Evolutionary conservation across 1,140 invertebrate species (phyloP).

Genomic region (Anoplolepis gracilipes): DNA sequence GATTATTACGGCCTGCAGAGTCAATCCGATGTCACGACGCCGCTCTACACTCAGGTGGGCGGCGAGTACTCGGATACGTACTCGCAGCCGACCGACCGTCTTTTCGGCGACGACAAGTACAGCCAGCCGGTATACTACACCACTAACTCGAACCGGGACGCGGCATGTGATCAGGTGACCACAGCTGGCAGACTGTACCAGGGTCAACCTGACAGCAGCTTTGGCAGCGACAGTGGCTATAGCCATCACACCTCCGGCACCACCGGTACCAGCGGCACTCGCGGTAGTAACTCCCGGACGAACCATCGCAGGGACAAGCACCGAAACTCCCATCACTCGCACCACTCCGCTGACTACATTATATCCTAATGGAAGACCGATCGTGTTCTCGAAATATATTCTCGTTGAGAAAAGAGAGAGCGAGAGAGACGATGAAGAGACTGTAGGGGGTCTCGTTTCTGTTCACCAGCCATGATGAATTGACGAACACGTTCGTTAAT

Average conservation of each 20-base stretch:
- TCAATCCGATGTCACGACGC: slow-evolving; percentile 70
- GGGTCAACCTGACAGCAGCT: slow-evolving; percentile 86
- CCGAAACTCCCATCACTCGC: slow-evolving; percentile 80
- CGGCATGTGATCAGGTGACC: slow-evolving; percentile 56
- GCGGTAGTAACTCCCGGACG: slow-evolving; percentile 77
- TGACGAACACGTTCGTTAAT: slow-evolving; percentile 13
- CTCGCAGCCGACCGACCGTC: slow-evolving; percentile 72
- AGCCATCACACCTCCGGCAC: slow-evolving; percentile 88
- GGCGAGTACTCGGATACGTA: slow-evolving; percentile 71
- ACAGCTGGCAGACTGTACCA: slow-evolving; percentile 79
- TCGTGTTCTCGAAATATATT: background rate
- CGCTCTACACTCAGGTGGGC: slow-evolving; percentile 76
- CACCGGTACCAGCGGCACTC: slow-evolving; percentile 79
- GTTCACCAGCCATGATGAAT: background rate
- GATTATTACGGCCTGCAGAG: slow-evolving; percentile 79
- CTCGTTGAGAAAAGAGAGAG: background rate
- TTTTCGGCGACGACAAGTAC: slow-evolving; percentile 80
- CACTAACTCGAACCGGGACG: slow-evolving; percentile 64
- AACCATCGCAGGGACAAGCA: slow-evolving; percentile 82
- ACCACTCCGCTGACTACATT: slow-evolving; percentile 81
- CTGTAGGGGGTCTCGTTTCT: background rate
- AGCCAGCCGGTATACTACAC: slow-evolving; percentile 77
- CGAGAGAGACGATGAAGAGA: background rate
- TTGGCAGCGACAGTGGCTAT: slow-evolving; percentile 90
- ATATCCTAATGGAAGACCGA: slow-evolving; percentile 77